Base-by-base conservation (phyloP, 2,888 invertebrate species). In the Drosophila subquinaria region DNA sequence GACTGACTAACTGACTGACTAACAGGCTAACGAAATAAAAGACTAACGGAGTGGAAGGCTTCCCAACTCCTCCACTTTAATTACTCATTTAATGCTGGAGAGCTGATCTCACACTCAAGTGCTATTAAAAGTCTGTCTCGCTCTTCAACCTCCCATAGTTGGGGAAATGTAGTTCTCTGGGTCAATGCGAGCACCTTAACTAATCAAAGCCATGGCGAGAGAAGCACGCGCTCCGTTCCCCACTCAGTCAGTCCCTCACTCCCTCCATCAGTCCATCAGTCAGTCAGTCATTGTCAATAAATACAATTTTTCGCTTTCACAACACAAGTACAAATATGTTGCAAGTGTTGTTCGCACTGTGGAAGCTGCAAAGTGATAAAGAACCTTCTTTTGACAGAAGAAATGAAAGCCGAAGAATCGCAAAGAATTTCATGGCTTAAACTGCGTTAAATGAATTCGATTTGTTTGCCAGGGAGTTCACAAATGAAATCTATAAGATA, bases 181-280 rank as follows among this genome's bases (percentile, higher is more conserved):
- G 84, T 84, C 88, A 84, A 88, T 86, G 83, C 84, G 84, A 82
- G 63, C 61, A 88, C 88, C 84, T 81, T 78, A 80, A 88, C 84
- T 82, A 84, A 84, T 84, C 83, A 78, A 55, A 88, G 66, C 64
- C 51, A 56, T 64, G 45, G 35, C 65, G 55, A 75, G 75, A 55
- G 55, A 65, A 68, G 56, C 71, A 62, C 62, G 45, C 67, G 52
- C 20, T 56, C 23, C 23, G 11, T 35, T 42, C 50, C 15, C 42
- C 43, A 40, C 40, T 66, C 53, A 50, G 45, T 42, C 78, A 17
- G 52, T 42, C 6, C 17, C 33, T 42, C 53, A 53, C 17, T 9
- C 36, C 35, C 36, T 42, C 35, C 15, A 48, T 42, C n/a, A 15
- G 17, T 8, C 30, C 8, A 8, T 38, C 43, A 43, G 38, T 40